Conservation (phyloP, 2,888 invertebrate genomes). For the Machimus rusticus region DNA sequence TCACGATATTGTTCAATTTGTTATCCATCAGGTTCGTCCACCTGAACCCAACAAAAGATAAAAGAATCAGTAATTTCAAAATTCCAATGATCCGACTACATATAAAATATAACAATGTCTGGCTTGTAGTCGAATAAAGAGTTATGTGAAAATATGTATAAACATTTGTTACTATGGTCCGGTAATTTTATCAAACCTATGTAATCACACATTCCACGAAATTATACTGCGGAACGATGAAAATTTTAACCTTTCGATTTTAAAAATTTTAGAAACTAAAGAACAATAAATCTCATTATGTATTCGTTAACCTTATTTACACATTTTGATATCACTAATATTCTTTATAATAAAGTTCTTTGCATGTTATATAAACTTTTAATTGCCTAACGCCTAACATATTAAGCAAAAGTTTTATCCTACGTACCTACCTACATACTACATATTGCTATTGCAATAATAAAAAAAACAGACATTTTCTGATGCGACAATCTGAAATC, state of each 20-base stretch:
- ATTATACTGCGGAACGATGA: neutral
- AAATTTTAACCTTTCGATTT: neutral
- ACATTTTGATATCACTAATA: too few species aligned
- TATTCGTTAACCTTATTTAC: too few species aligned
- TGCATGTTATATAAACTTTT: too few species aligned
- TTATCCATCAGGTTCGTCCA: neutral
- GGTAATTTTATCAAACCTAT: neutral
- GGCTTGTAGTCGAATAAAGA: neutral
- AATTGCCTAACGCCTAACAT: too few species aligned
- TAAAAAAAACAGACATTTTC: neutral
- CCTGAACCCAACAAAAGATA: neutral
- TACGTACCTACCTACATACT: neutral
- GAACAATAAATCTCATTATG: too few species aligned
- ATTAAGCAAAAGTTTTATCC: too few species aligned
- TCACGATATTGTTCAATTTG: too few species aligned
- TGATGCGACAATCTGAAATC: neutral
- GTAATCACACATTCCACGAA: neutral
- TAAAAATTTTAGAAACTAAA: too few species aligned
- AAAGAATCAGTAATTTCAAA: neutral
- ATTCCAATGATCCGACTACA: neutral
- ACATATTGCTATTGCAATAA: neutral
- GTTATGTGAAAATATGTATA: neutral
- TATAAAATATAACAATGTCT: neutral
- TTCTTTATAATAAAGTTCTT: too few species aligned
- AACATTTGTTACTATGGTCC: neutral